Percentiles rank a stretch among this genome's conserved stretches.
These are phyloP conservation scores for Tragelaphus buxtoni DNA, from an alignment of 2,113 vertebrate species.

Conservation along the genomic window DNA sequence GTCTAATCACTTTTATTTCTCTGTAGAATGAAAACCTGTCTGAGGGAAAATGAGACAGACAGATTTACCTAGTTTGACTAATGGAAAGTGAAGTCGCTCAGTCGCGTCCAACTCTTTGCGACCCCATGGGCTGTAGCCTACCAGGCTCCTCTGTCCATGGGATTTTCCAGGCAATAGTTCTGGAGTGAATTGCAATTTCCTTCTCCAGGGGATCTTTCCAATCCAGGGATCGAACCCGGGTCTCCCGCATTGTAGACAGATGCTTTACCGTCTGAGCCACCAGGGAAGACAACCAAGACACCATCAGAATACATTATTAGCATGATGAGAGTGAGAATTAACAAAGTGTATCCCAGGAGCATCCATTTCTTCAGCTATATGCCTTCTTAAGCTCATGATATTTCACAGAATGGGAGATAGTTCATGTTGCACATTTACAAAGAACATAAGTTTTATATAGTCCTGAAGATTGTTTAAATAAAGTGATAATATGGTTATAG, in stretches of 20 bases:
- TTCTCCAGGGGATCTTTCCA: no score
- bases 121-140: no score
- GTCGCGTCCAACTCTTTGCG: no score
- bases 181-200: no score
- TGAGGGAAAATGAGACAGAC: no score
- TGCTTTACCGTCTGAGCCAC: no score
- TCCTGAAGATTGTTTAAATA: not conserved
- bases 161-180: no score
- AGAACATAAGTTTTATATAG: not conserved
- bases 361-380: not conserved
- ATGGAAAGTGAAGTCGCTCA: no score
- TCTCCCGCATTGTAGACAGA: no score
- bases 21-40: fast-evolving
- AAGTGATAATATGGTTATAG: not conserved
- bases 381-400: not conserved
- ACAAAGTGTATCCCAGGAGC: not conserved
- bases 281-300: not conserved
- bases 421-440: not conserved
- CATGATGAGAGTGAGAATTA: not conserved
- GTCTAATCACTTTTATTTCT: not conserved
- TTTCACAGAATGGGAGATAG: not conserved
- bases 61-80: not conserved
- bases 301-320: not conserved
- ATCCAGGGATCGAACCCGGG: no score
- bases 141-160: no score